Evolutionary conservation across 2,888 invertebrate species (phyloP), one percentile per base, ranked within the genome.

Genomic region (Cosmia trapezina): DNA sequence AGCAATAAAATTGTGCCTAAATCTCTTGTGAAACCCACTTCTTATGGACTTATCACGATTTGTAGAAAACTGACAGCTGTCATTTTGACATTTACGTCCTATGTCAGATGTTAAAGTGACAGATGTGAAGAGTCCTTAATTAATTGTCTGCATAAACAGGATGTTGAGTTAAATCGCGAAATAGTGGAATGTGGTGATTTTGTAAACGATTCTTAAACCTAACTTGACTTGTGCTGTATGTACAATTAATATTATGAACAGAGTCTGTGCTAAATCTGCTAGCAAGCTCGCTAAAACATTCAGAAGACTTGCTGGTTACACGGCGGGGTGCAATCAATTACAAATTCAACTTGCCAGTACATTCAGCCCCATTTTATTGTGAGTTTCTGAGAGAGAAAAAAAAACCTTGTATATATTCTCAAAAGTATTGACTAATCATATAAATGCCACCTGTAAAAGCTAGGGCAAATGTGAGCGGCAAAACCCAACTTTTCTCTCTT

Each of bases 1-100:
- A 76, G 74, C 79, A 65, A 63, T 79, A 79, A 79, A 64, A 70
- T 70, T 64, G 76, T 76, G 76, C 76, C 76, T 76, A 76, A 33
- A 49, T 60, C 37, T 51, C 7, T 57, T 57, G 51, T 70, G 8
- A 37, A 59, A 66, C 47, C 22, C 56, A 49, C n/a, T 65, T 41
- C 3, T 6, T 37, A 14, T 19, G 14, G 17, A 49, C 22, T 14
- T 9, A 60, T 9, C 53, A 43, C 53, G 28, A 41, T 49, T 64
- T 43, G 28, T 43, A 19, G 1, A 41, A 47, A 71, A 28, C 17
- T 71, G 73, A 72, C 72, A 64, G 73, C 28, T 64, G 72, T 72
- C 41, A 73, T 3, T 72, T 45, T 70, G 43, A 60, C 53, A 28
- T 49, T 12, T 22, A 62, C 22, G 54, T n/a, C 17, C 8, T 14